These are phyloP conservation scores for Esox niger DNA, from an alignment of 2,113 vertebrate genomes.

Conservation along the genomic window DNA sequence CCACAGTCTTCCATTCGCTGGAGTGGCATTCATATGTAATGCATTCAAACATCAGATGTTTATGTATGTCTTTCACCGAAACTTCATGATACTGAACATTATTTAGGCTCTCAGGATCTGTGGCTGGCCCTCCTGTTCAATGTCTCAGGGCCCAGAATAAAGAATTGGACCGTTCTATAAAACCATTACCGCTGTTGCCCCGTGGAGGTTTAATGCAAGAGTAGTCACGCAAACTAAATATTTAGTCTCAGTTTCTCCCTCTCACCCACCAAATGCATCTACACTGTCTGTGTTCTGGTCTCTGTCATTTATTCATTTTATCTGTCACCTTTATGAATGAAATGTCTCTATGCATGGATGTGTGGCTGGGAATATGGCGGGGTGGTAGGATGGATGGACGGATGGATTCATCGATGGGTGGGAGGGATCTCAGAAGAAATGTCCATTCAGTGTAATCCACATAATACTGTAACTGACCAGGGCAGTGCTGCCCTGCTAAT, in stretches of 20 bases:
- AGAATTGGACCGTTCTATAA: not conserved
- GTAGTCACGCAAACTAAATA: not conserved
- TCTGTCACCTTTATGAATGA: conserved; percentile 13
- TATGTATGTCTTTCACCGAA: conserved; percentile 2
- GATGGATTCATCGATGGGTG: not conserved
- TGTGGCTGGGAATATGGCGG: not conserved
- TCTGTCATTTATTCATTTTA: conserved; percentile 5
- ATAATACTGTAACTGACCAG: no score
- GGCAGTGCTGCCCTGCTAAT: no score
- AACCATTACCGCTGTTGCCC: not conserved
- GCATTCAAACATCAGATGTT: not conserved
- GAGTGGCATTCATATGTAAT: not conserved
- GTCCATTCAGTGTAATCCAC: no score
- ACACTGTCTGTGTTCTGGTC: conserved; percentile 2
- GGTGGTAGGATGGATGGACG: not conserved
- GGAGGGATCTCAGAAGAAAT: no score
- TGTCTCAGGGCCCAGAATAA: conserved; percentile 11
- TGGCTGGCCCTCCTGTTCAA: conserved; percentile 8
- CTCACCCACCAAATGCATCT: not conserved
- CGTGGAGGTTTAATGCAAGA: conserved; percentile 7
- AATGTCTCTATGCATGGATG: not conserved
- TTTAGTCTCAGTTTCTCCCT: conserved; percentile 5
- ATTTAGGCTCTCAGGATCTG: conserved; percentile 2
- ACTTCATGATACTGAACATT: conserved; percentile 10
- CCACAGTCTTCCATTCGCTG: not conserved